Conservation (phyloP, 1,140 invertebrate genomes). For the Leptinotarsa defecta region DNA sequence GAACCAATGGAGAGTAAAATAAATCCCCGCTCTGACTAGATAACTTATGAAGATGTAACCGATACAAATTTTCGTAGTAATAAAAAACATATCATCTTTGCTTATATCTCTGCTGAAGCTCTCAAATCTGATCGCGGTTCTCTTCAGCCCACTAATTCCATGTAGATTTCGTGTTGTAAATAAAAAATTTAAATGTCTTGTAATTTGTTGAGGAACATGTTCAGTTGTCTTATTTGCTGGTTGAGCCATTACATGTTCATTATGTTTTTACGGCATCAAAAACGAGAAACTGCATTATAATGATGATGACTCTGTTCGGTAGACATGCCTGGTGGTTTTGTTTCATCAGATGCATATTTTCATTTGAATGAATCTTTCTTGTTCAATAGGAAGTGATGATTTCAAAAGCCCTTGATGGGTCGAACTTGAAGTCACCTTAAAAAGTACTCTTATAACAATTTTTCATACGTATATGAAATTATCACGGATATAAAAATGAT, state of each 20-base stretch:
- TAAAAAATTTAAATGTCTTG: slow-evolving; percentile 2
- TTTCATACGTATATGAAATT: too few species aligned
- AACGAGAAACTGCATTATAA: slow-evolving; percentile 1
- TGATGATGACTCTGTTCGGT: slow-evolving; percentile 5
- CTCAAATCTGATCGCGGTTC: background rate
- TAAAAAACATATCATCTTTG: background rate
- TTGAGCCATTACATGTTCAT: background rate
- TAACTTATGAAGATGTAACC: too few species aligned
- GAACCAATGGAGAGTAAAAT: too few species aligned
- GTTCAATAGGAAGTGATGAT: too few species aligned
- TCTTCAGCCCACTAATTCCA: background rate
- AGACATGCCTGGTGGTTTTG: background rate
- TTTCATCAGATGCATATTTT: background rate
- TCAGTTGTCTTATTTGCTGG: background rate
- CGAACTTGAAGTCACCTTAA: too few species aligned
- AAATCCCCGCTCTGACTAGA: too few species aligned
- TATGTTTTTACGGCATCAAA: slow-evolving; percentile 6
- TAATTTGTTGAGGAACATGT: background rate
- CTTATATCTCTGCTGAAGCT: background rate
- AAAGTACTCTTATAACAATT: too few species aligned
- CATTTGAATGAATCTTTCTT: too few species aligned
- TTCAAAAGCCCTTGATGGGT: too few species aligned
- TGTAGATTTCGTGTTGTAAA: slow-evolving; percentile 1
- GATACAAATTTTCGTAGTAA: too few species aligned
- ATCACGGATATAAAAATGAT: too few species aligned